Evolutionary conservation across 2,888 invertebrate genomes (phyloP).

Genomic region (Drosophila kambysellisi): DNA sequence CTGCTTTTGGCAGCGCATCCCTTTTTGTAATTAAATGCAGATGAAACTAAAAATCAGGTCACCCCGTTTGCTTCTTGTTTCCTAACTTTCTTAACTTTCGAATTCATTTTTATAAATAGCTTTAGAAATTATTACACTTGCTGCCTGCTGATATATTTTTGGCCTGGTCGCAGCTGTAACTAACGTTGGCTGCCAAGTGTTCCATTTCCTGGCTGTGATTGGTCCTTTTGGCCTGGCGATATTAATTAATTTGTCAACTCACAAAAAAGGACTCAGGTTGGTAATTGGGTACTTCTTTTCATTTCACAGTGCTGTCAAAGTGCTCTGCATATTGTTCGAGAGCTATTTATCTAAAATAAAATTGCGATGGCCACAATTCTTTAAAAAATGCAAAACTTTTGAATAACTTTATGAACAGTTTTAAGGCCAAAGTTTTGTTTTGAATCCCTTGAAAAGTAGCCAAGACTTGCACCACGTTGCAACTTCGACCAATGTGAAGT

Average conservation of each 20-base stretch:
- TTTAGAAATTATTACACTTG: conserved; percentile 56
- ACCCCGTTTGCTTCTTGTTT: conserved; percentile 31
- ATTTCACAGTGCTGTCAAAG: not conserved
- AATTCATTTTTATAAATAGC: conserved; percentile 71
- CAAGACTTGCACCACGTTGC: conserved; percentile 13
- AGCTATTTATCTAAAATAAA: conserved; percentile 8
- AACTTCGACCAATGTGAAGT: not conserved
- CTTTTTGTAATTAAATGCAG: conserved; percentile 75
- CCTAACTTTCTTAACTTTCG: conserved; percentile 59
- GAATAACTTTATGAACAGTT: conserved; percentile 25
- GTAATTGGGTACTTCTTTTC: conserved; percentile 17
- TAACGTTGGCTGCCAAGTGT: conserved; percentile 52
- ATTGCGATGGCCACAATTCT: conserved; percentile 5
- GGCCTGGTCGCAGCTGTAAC: conserved; percentile 63
- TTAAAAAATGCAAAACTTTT: conserved; percentile 22
- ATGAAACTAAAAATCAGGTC: conserved; percentile 69
- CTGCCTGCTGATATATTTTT: conserved; percentile 26
- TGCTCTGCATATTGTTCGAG: conserved; percentile 6
- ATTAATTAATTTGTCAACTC: conserved; percentile 65
- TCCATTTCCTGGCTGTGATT: conserved; percentile 45
- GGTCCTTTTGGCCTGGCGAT: conserved; percentile 40
- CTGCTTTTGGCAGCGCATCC: conserved; percentile 47
- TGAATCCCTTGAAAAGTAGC: conserved; percentile 22
- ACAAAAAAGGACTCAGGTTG: conserved; percentile 23
- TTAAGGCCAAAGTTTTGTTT: conserved; percentile 34